Evolutionary conservation across 2,888 invertebrate species (phyloP), one percentile per base, ranked within the genome.

Genomic region (Tethea ocularis): DNA sequence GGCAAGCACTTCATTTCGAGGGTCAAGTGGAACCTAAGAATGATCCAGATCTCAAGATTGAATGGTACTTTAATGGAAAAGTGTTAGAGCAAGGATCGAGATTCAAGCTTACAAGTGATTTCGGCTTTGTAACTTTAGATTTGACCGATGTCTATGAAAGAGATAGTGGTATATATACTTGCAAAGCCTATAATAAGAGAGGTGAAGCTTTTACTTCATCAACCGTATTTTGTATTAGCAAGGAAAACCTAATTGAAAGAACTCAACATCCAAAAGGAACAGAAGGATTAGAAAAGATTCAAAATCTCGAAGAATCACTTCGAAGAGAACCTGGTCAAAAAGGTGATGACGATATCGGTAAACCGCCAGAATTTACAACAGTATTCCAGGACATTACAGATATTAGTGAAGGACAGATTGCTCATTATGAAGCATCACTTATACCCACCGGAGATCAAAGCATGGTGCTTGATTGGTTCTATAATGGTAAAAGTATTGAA

Each of bases 191-290:
- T 72, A 98, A 98, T 78, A 96, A 95, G 83, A 94, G 95, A 64
- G 98, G 98, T 15, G 98, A 98, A 92, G 98, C 98, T 1, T 98
- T 98, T 79, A 98, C 98, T 36, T 97, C 98, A 0, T 97, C 98
- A 0, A 98, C 98, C 10, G 95, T 98, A 61, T 97, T 96, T 83
- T 97, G 98, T 72, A 95, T 95, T 13, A 96, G 96, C 71, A 97
- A 97, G 83, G 96, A 96, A 68, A 96, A 95, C 73, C 94, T 98
- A 22, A 97, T 98, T 78, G 97, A 98, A 80, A 95, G 95, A 66
- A 98, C 98, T 1, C 98, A 98, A 88, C 98, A 98, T 95, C 98
- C 98, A 58, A 98, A 98, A 91, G 98, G 98, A n/a, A 96, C 97
- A 69, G 97, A 97, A 89, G 98, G 98, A 57, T 93, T 98, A 62